These are phyloP conservation scores for Idaea biselata DNA, from an alignment of 2,888 invertebrate genomes.

Conservation along the genomic window DNA sequence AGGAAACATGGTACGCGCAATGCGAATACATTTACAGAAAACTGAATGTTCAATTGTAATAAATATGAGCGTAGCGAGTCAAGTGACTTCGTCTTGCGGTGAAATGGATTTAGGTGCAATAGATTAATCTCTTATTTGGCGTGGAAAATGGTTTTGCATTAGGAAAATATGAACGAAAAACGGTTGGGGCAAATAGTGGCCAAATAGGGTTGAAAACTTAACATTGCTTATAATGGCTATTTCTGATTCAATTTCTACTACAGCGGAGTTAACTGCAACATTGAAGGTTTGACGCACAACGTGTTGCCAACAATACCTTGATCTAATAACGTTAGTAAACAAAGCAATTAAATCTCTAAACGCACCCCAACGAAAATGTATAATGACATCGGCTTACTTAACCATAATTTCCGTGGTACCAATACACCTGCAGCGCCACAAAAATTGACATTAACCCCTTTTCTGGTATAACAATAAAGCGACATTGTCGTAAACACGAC, in stretches of 20 bases:
- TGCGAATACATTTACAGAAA: conserved; percentile 65
- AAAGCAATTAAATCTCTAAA: background rate
- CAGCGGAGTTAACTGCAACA: too few species aligned
- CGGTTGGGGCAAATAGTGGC: background rate
- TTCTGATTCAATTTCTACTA: too few species aligned
- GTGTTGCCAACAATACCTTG: background rate
- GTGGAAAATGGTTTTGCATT: background rate
- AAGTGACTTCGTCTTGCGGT: conserved; percentile 32
- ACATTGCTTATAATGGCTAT: too few species aligned
- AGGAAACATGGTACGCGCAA: conserved; percentile 73
- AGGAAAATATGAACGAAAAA: background rate
- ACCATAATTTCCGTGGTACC: conserved; percentile 13
- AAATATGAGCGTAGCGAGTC: conserved; percentile 59
- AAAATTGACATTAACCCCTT: conserved; percentile 70
- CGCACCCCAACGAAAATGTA: conserved; percentile 6
- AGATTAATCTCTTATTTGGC: background rate
- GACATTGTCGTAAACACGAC: conserved; percentile 65
- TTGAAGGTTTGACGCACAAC: too few species aligned
- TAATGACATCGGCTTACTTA: conserved; percentile 15
- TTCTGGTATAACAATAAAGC: conserved; percentile 67
- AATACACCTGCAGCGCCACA: conserved; percentile 48
- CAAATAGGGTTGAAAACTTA: too few species aligned
- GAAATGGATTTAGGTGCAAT: conserved; percentile 7
- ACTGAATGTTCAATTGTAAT: conserved; percentile 72
- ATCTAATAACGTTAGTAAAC: background rate